Percentiles rank a stretch among this genome's conserved stretches.
Conservation (phyloP, 2,113 vertebrate species). For the Lampris incognitus region DNA sequence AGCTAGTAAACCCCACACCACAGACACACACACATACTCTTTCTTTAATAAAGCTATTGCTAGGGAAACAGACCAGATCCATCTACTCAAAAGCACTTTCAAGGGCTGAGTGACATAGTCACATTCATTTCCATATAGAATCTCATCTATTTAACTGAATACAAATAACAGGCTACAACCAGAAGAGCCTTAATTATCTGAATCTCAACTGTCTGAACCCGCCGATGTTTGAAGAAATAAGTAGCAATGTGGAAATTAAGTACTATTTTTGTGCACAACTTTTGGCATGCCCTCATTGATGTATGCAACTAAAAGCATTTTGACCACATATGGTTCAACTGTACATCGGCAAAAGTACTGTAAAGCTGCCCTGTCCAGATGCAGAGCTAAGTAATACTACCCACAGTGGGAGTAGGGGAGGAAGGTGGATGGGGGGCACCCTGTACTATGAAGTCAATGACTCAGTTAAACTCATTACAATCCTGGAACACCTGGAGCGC, state of each 20-base stretch:
- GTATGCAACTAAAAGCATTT: constrained; percentile 42
- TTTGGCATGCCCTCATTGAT: constrained; percentile 16
- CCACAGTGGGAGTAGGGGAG: constrained; percentile 53
- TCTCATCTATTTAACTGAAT: constrained; percentile 21
- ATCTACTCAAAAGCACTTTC: constrained; percentile 50
- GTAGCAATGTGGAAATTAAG: constrained; percentile 15
- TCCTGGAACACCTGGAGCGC: constrained; percentile 61
- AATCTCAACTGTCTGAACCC: constrained; percentile 16
- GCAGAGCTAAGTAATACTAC: constrained; percentile 68
- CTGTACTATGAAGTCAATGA: constrained; percentile 66
- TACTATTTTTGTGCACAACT: neutral
- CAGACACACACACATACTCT: neutral
- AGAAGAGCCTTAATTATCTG: constrained; percentile 39
- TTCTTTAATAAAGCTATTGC: constrained; percentile 77
- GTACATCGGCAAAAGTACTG: constrained; percentile 68
- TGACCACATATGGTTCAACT: constrained; percentile 67
- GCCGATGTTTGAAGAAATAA: neutral
- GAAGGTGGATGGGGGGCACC: constrained; percentile 40
- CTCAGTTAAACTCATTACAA: constrained; percentile 65
- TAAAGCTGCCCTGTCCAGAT: constrained; percentile 70
- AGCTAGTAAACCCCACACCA: constrained; percentile 72
- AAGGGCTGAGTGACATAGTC: constrained; percentile 57
- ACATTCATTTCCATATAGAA: constrained; percentile 42
- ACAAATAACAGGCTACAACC: constrained; percentile 23
- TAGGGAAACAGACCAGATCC: constrained; percentile 65